These are phyloP conservation scores for Lissonota sp. DNA, from an alignment of 2,888 invertebrate genomes.

Conservation along the genomic window DNA sequence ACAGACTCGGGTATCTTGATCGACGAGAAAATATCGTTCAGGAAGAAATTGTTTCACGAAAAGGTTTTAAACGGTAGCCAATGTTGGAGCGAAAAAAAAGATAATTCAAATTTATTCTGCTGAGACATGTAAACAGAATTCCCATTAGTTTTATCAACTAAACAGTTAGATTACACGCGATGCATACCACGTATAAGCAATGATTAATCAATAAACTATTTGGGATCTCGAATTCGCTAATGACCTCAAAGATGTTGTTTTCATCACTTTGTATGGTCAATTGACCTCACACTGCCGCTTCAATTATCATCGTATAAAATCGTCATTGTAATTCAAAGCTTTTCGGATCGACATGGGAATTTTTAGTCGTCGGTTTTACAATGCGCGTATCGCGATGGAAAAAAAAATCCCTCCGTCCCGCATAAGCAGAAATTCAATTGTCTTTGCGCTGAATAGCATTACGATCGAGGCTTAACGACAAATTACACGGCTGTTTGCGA, in stretches of 20 bases:
- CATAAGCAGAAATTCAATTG: slow-evolving; percentile 25
- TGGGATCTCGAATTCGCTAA: background rate
- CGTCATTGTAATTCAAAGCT: background rate
- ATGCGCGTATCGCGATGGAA: background rate
- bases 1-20: slow-evolving; percentile 6
- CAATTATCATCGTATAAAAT: background rate
- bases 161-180: too few species aligned
- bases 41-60: background rate
- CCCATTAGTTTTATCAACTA: too few species aligned
- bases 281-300: background rate
- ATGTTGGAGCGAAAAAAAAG: too few species aligned
- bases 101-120: too few species aligned
- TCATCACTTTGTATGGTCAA: background rate
- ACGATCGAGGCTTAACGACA: background rate
- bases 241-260: background rate
- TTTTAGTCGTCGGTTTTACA: background rate
- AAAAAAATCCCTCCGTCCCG: background rate
- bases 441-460: slow-evolving; percentile 16
- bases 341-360: background rate
- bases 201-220: background rate
- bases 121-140: too few species aligned
- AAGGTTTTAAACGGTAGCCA: too few species aligned
- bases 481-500: slow-evolving; percentile 5
- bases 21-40: slow-evolving; percentile 17
- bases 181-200: background rate